Evolutionary conservation across 2,888 invertebrate genomes (phyloP).

Genomic region (Hirtodrosophila cameraria): DNA sequence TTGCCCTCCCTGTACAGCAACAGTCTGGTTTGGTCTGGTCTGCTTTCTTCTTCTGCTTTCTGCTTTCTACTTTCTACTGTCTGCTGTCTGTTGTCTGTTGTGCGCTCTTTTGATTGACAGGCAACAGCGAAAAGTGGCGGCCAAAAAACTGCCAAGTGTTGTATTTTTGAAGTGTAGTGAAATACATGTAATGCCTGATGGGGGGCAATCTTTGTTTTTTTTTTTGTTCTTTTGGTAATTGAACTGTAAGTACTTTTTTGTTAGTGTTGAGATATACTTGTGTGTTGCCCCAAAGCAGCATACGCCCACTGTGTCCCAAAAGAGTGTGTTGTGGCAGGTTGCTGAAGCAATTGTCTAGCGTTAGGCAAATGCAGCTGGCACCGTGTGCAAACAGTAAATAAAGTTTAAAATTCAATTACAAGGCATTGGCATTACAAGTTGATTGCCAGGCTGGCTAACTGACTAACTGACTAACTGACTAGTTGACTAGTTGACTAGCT

Average conservation of each 20-base stretch:
- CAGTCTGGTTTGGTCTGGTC: too few relatives aligned
- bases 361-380: constrained; percentile 48
- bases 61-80: not conserved
- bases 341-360: constrained; percentile 52
- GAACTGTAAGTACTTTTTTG: constrained; percentile 69
- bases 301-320: constrained; percentile 28
- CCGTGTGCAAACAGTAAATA: constrained; percentile 71
- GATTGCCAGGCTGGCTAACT: constrained; percentile 52
- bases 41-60: too few relatives aligned
- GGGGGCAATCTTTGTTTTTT: not conserved
- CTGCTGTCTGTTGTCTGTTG: constrained; percentile 52
- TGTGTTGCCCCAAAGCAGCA: constrained; percentile 8
- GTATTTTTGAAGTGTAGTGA: constrained; percentile 50
- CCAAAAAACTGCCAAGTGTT: constrained; percentile 57
- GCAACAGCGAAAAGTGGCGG: constrained; percentile 60
- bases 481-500: constrained; percentile 19
- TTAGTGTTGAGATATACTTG: constrained; percentile 24
- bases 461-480: constrained; percentile 13
- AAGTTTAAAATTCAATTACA: constrained; percentile 79
- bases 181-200: constrained; percentile 24
- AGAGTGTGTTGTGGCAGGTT: constrained; percentile 9
- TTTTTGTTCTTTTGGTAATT: constrained; percentile 52
- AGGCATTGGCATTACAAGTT: constrained; percentile 74
- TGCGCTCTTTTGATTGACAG: constrained; percentile 72
- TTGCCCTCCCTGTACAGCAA: too few relatives aligned